These are phyloP conservation scores for Rafetus swinhoei DNA, from an alignment of 2,113 vertebrate genomes.

Conservation along the genomic window DNA sequence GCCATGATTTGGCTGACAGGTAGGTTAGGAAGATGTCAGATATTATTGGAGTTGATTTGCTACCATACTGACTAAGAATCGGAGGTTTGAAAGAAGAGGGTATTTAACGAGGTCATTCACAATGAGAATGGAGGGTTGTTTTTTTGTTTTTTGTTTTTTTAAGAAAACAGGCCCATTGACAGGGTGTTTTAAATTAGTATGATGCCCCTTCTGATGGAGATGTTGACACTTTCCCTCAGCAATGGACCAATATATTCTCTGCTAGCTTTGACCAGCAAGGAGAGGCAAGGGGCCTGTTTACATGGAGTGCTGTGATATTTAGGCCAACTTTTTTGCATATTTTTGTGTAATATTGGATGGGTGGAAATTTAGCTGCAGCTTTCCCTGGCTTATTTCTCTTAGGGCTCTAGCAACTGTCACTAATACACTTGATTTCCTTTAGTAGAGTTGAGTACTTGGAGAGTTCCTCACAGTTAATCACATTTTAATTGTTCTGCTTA, in stretches of 20 bases:
- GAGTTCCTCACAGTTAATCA: neutral
- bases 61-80: neutral
- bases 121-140: neutral
- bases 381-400: neutral
- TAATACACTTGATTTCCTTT: neutral
- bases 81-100: neutral
- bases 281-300: accelerated
- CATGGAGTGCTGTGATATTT: neutral
- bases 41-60: neutral
- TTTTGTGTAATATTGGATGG: neutral
- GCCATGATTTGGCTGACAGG: neutral
- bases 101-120: neutral
- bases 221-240: neutral
- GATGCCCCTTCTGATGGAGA: neutral
- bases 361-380: neutral
- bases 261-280: neutral
- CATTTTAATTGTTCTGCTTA: neutral
- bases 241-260: neutral
- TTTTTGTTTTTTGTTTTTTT: neutral
- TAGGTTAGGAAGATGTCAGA: neutral
- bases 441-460: neutral
- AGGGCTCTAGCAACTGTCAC: neutral
- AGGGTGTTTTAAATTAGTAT: neutral
- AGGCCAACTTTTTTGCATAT: neutral
- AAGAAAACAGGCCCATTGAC: neutral